Base-by-base conservation (phyloP, 2,797 vertebrate species). In the Moxostoma hubbsi region DNA sequence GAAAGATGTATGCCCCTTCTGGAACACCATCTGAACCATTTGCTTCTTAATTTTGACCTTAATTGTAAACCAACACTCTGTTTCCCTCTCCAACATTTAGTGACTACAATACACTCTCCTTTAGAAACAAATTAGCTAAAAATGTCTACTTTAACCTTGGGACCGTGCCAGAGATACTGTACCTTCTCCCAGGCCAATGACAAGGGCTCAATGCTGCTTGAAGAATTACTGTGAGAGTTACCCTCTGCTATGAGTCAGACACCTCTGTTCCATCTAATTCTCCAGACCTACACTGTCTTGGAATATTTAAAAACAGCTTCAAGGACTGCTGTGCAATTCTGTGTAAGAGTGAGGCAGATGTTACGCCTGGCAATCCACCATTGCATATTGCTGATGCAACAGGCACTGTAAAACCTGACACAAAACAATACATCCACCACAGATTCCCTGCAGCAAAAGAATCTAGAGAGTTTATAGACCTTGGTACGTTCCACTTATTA, bases 161-260 rank as follows among this genome's bases (percentile, higher is more conserved):
- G 85, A 83, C 15, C 82, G 77, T 87, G 84, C 85, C 85, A 88
- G 84, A 83, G 82, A 68, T 80, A 81, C 81, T 86, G 85, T 24
- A 24, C 24, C 24, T 24, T 89, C 88, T 87, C 84, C 85, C 82
- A 85, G 87, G 87, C 85, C 86, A 82, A 84, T 74, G 82, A 79
- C 79, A 77, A 84, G 68, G 59, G n/a, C 70, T 83, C 69, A 66
- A 80, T 83, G 84, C 88, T 83, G 47, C 67, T 82, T 84, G 13
- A 69, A 50, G 36, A 36, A 68, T 64, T 58, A 69, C 58, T 71
- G 59, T 64, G 73, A 58, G 53, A 45, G 53, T 76, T 54, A 46
- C 18, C 54, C 74, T 58, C 24, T 51, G 6, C 68, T 73, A n/a
- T 6, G 11, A 36, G 24, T 54, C 73, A 5, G 15, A 24, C 24